phyloP scores from a whole-genome alignment of 2,113 vertebrate species.

The Actenoides lindsayi region DNA sequence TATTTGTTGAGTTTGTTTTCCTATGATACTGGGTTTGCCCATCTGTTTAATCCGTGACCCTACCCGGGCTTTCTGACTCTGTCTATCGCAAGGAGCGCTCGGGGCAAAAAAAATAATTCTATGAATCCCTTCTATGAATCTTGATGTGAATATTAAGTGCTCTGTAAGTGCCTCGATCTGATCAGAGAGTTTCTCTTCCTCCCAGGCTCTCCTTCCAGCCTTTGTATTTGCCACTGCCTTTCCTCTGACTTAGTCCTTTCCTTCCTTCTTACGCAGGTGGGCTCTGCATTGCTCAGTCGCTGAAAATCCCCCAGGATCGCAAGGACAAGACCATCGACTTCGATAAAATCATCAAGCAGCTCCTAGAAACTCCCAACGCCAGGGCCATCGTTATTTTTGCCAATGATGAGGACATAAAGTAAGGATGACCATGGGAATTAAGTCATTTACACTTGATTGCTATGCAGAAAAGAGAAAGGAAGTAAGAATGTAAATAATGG shows the following conservation, averaged over 20 bases:
- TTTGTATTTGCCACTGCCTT: fast-evolving
- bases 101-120: neutral
- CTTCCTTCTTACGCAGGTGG: conserved; percentile 80
- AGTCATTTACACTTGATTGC: neutral
- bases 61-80: neutral
- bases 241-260: neutral
- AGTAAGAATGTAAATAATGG: neutral
- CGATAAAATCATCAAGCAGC: conserved; percentile 89
- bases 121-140: neutral
- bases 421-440: conserved; percentile 6
- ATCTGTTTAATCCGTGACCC: neutral
- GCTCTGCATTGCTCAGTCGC: conserved; percentile 95
- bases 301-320: conserved; percentile 92
- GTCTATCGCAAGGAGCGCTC: neutral
- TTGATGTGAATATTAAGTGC: neutral
- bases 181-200: neutral
- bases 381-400: conserved; percentile 91
- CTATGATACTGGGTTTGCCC: neutral
- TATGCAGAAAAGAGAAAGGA: neutral
- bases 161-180: fast-evolving
- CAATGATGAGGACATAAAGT: conserved; percentile 95
- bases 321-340: conserved; percentile 87
- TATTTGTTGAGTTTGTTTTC: neutral
- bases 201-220: neutral
- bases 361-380: conserved; percentile 89